Evolutionary conservation across 2,888 invertebrate genomes (phyloP).

Genomic region (Tenthredo scrophulariae): DNA sequence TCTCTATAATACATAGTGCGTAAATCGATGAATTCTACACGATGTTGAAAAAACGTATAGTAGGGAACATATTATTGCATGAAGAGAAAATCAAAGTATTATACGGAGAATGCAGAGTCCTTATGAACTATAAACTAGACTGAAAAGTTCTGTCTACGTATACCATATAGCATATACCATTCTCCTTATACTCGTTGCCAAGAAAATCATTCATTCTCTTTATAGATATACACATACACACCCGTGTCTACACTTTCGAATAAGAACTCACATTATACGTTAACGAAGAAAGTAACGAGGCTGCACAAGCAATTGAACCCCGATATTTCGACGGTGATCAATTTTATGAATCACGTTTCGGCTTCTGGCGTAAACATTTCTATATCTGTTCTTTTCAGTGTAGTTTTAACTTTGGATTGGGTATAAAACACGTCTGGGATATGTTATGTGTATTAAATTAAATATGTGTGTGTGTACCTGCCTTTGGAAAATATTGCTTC

Average conservation of each 20-base stretch:
- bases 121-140: background rate
- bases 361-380: background rate
- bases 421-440: background rate
- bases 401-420: background rate
- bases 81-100: slow-evolving; percentile 3
- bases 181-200: background rate
- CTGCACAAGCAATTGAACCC: slow-evolving; percentile 18
- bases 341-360: background rate
- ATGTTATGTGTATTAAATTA: background rate
- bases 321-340: background rate
- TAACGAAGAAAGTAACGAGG: background rate
- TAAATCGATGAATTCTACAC: background rate
- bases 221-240: background rate
- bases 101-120: background rate
- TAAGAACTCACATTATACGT: background rate
- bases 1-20: too few relatives aligned
- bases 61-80: too few relatives aligned
- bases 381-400: background rate
- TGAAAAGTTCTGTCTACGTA: background rate
- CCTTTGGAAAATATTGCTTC: slow-evolving; percentile 7
- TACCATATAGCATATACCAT: too few relatives aligned
- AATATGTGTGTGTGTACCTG: background rate
- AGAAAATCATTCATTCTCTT: background rate
- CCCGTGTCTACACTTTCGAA: background rate
- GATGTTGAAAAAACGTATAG: background rate